A percentile compares a stretch with the other conserved stretches of the same genome.
These are phyloP conservation scores for Pseudorectes ferrugineus DNA, from an alignment of 2,113 vertebrate species.

Conservation along the genomic window DNA sequence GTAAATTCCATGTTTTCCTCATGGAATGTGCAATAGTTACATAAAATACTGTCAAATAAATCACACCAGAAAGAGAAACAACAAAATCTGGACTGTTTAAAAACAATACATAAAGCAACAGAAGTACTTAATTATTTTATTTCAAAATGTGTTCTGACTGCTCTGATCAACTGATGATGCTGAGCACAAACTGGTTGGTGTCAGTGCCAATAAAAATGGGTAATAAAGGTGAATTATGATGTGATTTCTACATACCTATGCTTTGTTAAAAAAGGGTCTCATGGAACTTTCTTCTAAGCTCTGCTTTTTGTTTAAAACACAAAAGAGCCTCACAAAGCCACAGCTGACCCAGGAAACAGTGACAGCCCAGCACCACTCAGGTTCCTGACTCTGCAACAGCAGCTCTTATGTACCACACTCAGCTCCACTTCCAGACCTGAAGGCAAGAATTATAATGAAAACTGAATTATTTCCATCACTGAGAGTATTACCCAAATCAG, in stretches of 20 bases:
- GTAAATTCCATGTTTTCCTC: neutral
- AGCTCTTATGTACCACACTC: neutral
- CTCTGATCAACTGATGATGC: neutral
- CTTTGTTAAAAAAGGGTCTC: neutral
- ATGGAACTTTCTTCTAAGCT: neutral
- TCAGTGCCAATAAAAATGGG: neutral
- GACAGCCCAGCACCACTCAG: neutral
- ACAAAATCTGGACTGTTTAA: neutral
- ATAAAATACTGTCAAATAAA: neutral
- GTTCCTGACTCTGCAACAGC: neutral
- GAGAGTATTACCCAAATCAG: neutral
- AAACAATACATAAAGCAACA: neutral
- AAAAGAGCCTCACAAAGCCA: neutral
- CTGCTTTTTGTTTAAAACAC: neutral
- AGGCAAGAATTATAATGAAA: neutral
- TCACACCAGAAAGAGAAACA: neutral
- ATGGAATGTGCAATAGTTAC: rapidly evolving
- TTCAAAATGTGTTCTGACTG: neutral
- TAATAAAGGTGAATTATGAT: neutral
- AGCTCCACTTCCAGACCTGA: neutral
- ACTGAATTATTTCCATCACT: neutral
- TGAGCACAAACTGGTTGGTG: neutral
- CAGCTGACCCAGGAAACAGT: neutral
- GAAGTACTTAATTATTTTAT: neutral
- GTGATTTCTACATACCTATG: neutral